phyloP scores from a whole-genome alignment of 2,888 invertebrate species.

The Mythimna lalbum region DNA sequence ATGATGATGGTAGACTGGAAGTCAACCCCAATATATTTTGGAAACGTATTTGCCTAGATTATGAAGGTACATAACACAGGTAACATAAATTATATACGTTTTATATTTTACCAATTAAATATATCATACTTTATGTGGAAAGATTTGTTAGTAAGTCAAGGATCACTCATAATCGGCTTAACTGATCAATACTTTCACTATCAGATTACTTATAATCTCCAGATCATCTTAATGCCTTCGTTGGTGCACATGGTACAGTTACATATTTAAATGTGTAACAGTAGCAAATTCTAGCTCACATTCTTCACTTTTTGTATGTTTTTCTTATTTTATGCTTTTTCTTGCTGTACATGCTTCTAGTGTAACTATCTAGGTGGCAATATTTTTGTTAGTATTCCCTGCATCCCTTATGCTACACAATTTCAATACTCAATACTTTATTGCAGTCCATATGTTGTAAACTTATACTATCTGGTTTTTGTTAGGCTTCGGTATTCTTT shows the following conservation, averaged over 20 bases:
- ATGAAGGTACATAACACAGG: not conserved
- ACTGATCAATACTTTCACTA: constrained; percentile 37
- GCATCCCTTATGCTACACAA: not conserved
- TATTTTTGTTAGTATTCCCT: not conserved
- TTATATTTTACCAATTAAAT: constrained; percentile 19
- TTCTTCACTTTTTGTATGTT: not conserved
- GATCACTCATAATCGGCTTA: constrained; percentile 50
- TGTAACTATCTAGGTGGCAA: not conserved
- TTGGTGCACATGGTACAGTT: not conserved
- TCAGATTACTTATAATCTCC: constrained; percentile 26
- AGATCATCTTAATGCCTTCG: not conserved
- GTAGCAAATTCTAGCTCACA: too few species aligned
- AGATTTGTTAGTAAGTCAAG: constrained; percentile 12
- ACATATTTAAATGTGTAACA: not conserved
- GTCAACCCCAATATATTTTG: not conserved
- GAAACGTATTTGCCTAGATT: not conserved
- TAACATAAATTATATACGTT: not conserved
- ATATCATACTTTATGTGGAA: not conserved
- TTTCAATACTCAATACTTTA: too few species aligned
- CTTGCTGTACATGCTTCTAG: not conserved
- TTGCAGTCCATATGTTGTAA: too few species aligned
- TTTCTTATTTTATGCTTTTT: not conserved
- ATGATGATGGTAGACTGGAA: not conserved
- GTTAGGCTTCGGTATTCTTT: not conserved
- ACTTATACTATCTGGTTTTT: not conserved